A percentile compares a stretch with the other conserved stretches of the same genome.
Evolutionary conservation across 2,797 vertebrate genomes (phyloP).

Genomic region (Hyperoplus lanceolatus): DNA sequence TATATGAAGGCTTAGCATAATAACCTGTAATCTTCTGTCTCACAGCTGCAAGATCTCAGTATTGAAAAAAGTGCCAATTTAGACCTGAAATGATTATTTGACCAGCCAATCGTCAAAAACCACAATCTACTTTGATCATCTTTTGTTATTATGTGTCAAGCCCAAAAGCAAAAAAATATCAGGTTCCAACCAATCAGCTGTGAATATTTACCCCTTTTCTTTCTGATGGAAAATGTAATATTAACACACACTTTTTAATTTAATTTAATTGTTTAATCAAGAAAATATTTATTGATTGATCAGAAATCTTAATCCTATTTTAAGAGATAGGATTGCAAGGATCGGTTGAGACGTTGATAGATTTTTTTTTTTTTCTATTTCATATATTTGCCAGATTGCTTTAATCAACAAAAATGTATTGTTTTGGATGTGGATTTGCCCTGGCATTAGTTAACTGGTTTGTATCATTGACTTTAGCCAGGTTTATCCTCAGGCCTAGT

Average conservation of each 20-base stretch:
- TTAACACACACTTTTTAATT: no score
- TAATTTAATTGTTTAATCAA: neutral
- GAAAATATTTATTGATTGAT: neutral
- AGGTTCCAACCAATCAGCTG: neutral
- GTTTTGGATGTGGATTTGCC: conserved; percentile 18
- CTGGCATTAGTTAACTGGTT: conserved; percentile 11
- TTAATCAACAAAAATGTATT: neutral
- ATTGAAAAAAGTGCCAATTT: no score
- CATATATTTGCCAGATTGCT: neutral
- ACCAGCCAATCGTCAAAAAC: no score
- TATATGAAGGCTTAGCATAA: neutral
- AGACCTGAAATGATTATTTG: neutral
- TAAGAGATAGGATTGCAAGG: neutral
- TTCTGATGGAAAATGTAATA: neutral
- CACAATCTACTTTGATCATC: neutral
- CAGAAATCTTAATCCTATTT: no score
- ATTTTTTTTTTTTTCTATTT: no score
- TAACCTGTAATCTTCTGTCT: neutral
- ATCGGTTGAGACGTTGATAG: neutral
- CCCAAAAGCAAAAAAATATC: neutral
- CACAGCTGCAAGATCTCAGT: neutral
- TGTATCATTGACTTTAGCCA: conserved; percentile 6
- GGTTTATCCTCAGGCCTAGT: conserved; percentile 30
- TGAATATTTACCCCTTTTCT: neutral
- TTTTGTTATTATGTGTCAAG: neutral